Evolutionary conservation across 2,113 vertebrate genomes (phyloP).

Genomic region (Colossoma macropomum): DNA sequence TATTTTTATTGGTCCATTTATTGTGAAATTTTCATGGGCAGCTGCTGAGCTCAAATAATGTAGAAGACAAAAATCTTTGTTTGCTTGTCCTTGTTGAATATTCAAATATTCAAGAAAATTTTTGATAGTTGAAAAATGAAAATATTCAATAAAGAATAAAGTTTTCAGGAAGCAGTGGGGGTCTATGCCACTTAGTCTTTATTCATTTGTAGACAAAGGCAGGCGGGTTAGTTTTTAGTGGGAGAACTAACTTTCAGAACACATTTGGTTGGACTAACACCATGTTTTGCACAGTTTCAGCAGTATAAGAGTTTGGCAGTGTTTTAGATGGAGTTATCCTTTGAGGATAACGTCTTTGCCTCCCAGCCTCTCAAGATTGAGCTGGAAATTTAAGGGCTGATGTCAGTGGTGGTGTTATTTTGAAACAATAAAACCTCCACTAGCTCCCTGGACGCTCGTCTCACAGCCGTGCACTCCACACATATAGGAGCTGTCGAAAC

Average conservation of each 20-base stretch:
- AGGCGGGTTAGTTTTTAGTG: neutral
- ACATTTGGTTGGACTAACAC: neutral
- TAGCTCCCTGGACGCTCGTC: conserved; percentile 16
- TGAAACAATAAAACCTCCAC: conserved; percentile 38
- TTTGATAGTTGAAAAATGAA: neutral
- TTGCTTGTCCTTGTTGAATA: no score
- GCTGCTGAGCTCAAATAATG: no score
- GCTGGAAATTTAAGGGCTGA: neutral
- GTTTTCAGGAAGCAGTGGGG: no score
- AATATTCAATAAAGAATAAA: no score
- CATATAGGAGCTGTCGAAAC: conserved; percentile 41
- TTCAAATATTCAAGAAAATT: no score
- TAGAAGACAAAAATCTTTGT: no score
- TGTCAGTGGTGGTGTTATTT: conserved; percentile 7
- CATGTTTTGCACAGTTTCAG: neutral
- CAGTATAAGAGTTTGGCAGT: neutral
- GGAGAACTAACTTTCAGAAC: neutral
- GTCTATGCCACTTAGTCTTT: neutral
- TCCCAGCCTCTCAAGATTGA: neutral
- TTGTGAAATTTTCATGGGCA: no score
- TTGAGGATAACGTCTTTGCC: neutral
- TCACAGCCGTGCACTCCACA: neutral
- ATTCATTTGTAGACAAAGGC: neutral
- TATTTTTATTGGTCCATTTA: no score
- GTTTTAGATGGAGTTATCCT: neutral